Evolutionary conservation across 2,113 vertebrate species (phyloP).

Genomic region (Kryptolebias marmoratus): DNA sequence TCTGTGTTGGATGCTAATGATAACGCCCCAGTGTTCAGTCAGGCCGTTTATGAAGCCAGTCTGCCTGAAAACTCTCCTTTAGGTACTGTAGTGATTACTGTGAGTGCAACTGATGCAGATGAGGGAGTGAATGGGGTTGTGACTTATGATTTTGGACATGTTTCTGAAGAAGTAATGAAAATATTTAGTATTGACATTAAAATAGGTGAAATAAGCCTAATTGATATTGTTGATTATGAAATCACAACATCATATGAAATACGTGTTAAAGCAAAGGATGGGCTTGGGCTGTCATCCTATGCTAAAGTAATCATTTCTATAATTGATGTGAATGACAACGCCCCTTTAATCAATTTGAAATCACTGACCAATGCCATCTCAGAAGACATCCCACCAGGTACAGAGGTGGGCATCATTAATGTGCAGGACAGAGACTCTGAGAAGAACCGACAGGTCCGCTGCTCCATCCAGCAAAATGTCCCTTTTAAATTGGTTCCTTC

Average conservation of each 20-base stretch:
- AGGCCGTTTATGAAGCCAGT: too few species aligned
- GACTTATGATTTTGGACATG: slow-evolving; percentile 77
- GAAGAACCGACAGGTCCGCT: too few species aligned
- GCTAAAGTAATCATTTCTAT: slow-evolving; percentile 71
- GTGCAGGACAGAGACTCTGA: too few species aligned
- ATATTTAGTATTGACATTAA: slow-evolving; percentile 28
- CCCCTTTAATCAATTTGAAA: slow-evolving; percentile 75
- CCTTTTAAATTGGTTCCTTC: slow-evolving; percentile 79
- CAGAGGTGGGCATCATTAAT: neutral
- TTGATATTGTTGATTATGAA: slow-evolving; percentile 79
- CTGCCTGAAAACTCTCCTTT: too few species aligned
- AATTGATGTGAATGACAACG: slow-evolving; percentile 83
- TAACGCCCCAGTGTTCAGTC: too few species aligned
- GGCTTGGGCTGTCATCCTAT: slow-evolving; percentile 69
- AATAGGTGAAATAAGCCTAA: slow-evolving; percentile 38
- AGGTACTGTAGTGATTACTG: too few species aligned
- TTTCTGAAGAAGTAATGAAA: slow-evolving; percentile 9
- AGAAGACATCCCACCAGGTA: slow-evolving; percentile 72
- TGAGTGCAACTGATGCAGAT: too few species aligned
- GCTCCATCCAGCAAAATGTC: slow-evolving; percentile 29
- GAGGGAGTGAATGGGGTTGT: slow-evolving; percentile 63
- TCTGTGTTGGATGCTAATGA: slow-evolving; percentile 34
- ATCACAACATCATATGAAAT: slow-evolving; percentile 73
- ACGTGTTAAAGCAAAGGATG: slow-evolving; percentile 80
- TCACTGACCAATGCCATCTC: slow-evolving; percentile 72